These are phyloP conservation scores for Perca schrenkii DNA, from an alignment of 2,113 vertebrate species.

Conservation along the genomic window DNA sequence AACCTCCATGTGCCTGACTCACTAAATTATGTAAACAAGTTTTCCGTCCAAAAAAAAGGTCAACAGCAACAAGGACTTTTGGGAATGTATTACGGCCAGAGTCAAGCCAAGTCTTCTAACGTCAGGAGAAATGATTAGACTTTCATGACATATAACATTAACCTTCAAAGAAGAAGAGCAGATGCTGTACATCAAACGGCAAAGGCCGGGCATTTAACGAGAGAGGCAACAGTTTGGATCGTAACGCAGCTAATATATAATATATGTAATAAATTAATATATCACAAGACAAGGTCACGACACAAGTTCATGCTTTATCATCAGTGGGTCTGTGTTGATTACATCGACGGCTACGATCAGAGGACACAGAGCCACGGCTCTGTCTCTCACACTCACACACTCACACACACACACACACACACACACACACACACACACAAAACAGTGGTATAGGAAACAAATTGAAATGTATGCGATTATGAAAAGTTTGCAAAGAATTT, in stretches of 20 bases:
- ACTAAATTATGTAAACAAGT: not conserved
- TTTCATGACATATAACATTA: not conserved
- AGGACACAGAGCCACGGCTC: too few relatives aligned
- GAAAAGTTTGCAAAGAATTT: too few relatives aligned
- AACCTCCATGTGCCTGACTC: not conserved
- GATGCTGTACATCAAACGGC: not conserved
- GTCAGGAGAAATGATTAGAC: not conserved
- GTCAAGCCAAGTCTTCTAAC: not conserved
- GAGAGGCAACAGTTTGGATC: not conserved
- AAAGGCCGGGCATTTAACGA: not conserved
- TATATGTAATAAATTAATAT: not conserved
- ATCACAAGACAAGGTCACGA: not conserved
- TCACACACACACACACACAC: not conserved
- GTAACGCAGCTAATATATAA: not conserved
- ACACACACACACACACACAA: too few relatives aligned
- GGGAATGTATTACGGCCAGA: not conserved
- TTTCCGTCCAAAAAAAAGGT: too few relatives aligned
- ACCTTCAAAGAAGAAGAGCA: conserved; percentile 8
- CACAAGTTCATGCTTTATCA: not conserved
- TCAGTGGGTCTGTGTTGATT: not conserved
- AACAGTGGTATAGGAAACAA: too few relatives aligned
- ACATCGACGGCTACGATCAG: not conserved
- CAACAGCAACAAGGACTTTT: not conserved
- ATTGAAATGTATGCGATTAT: too few relatives aligned
- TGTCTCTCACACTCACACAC: not conserved